Percentiles rank a stretch among this genome's conserved stretches.
These are phyloP conservation scores for Sigmodon hispidus DNA, from an alignment of 2,113 vertebrate species.

Conservation along the genomic window DNA sequence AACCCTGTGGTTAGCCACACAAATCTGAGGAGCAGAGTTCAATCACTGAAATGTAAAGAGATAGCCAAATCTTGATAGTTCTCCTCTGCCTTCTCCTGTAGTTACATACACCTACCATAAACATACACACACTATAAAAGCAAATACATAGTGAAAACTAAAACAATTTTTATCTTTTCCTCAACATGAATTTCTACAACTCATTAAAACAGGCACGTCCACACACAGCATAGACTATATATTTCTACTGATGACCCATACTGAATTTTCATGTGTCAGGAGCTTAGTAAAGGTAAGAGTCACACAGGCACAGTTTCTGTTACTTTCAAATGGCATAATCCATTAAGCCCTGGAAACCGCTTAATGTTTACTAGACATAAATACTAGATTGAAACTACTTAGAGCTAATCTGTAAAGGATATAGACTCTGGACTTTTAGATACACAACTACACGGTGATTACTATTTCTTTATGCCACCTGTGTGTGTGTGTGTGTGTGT, in stretches of 20 bases:
- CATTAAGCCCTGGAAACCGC: slow-evolving; percentile 17
- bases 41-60: too few species aligned
- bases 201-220: neutral
- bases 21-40: neutral
- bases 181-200: neutral
- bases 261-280: neutral
- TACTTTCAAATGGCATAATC: slow-evolving; percentile 44
- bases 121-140: neutral
- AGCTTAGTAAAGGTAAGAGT: slow-evolving; percentile 5
- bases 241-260: neutral
- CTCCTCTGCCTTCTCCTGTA: neutral
- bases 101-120: neutral
- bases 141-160: neutral
- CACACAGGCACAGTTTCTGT: neutral
- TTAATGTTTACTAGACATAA: slow-evolving; percentile 31
- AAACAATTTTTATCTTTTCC: slow-evolving; percentile 13
- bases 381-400: neutral
- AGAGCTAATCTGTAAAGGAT: slow-evolving; percentile 13
- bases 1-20: neutral
- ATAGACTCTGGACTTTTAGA: neutral
- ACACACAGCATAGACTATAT: neutral
- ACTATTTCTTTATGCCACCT: neutral
- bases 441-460: neutral
- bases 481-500: neutral
- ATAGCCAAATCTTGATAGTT: neutral